Evolutionary conservation across 2,888 invertebrate species (phyloP), one percentile per base, ranked within the genome.

Genomic region (Panzeria rudis): DNA sequence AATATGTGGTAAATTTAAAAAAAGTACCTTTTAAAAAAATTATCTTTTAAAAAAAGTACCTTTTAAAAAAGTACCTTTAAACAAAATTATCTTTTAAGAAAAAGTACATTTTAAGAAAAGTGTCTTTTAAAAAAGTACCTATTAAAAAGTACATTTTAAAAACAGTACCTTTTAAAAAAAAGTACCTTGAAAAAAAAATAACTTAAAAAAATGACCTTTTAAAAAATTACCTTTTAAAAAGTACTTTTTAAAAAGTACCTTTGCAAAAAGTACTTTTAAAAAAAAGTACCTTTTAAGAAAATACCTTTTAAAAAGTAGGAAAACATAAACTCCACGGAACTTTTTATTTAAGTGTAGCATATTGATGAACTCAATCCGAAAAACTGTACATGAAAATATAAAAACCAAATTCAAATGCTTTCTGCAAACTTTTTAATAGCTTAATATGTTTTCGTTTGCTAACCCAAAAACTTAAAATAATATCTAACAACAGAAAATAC

Each of bases 401-500:
- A 2, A 3, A 41, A 13, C 13, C 15, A 41, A 11, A 41, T 0
- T 15, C 13, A 35, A 35, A 35, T 38, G 3, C n/a, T 13, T 11
- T 38, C 3, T n/a, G 6, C 6, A 44, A 44, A 44, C 1, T 1
- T n/a, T n/a, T n/a, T 1, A 50, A 0, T 50, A 20, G 1, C 2
- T 2, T 2, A 50, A 20, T 7, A 20, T 9, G 2, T 23, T 4
- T 20, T 23, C 23, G 0, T 52, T 23, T 1, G 2, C 3, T 35
- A 9, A 15, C 13, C 47, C 17, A 47, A 15, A 47, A 11, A 38
- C 11, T 15, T 61, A 6, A 61, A 23, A 23, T 0, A 66, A 29
- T n/a, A n/a, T n/a, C n/a, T n/a, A n/a, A n/a, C 17, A 68, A 59
- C 41, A 17, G 5, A 9, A 73, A n/a, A n/a, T n/a, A 61, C 35